Percentiles rank a stretch among this genome's conserved stretches.
phyloP scores from a whole-genome alignment of 2,888 invertebrate genomes.

The Urechis unicinctus region DNA sequence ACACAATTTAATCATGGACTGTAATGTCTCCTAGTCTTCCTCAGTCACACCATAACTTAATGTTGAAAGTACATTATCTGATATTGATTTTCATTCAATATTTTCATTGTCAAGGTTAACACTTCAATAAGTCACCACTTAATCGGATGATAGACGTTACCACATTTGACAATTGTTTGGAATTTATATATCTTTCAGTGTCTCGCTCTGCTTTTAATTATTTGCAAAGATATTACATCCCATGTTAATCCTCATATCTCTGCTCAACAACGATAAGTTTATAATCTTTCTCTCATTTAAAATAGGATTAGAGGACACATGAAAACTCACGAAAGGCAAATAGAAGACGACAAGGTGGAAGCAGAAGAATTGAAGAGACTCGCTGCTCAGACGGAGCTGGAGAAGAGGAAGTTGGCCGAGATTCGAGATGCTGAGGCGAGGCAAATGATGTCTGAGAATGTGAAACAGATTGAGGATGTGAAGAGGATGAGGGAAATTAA shows the following conservation, averaged over 20 bases:
- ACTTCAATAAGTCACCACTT: too few relatives aligned
- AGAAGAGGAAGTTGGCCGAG: conserved; percentile 39
- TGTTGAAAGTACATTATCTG: too few relatives aligned
- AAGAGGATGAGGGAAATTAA: conserved; percentile 37
- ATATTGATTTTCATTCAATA: too few relatives aligned
- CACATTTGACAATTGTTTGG: too few relatives aligned
- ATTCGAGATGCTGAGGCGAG: conserved; percentile 36
- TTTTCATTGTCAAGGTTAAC: too few relatives aligned
- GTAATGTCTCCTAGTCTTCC: too few relatives aligned
- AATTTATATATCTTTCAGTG: too few relatives aligned
- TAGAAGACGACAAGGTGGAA: conserved; percentile 2
- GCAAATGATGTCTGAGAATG: conserved; percentile 36
- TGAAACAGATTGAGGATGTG: conserved; percentile 39
- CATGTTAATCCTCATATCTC: background rate
- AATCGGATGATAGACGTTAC: too few relatives aligned
- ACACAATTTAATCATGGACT: too few relatives aligned
- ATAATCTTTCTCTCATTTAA: background rate
- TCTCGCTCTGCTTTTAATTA: background rate
- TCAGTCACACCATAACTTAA: too few relatives aligned
- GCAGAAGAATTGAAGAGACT: conserved; percentile 33
- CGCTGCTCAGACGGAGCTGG: conserved; percentile 35
- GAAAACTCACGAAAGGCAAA: background rate
- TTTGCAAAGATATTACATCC: too few relatives aligned
- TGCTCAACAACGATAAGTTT: background rate
- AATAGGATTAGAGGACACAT: conserved; percentile 10